Base-by-base conservation (phyloP, 2,888 invertebrate species). In the Portevinia maculata region DNA sequence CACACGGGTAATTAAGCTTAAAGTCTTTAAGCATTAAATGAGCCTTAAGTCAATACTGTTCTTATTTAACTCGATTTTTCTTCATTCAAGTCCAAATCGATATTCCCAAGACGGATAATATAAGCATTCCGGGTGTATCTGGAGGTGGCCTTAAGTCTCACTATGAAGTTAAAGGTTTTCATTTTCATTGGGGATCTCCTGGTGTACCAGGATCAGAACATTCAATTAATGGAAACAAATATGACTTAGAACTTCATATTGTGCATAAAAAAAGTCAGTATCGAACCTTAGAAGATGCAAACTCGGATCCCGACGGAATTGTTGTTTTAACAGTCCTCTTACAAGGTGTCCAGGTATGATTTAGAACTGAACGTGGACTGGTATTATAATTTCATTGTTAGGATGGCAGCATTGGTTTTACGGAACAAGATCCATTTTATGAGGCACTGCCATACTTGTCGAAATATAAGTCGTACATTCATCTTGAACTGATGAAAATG, bases 151-250 rank as follows among this genome's bases (percentile, higher is more conserved):
- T 74, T 11, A 17, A 60, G 1, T 21, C 30, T 17, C 3, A 32
- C 2, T 79, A 74, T 13, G 53, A 62, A 41, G 64, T 74, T 1
- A 74, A 86, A 21, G 84, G 84, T 5, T 53, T 86, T 15, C 87
- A 86, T 50, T 86, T 86, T 53, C 86, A 87, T 70, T 87, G 86
- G 85, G 85, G 86, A n/a, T 85, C 86, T 6, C 75, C 60, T 15
- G 83, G 85, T 34, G 15, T 78, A 1, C 85, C 85, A 11, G 86
- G 85, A 46, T 86, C 85, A 1, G 85, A 86, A 21, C 86, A 87
- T 75, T 85, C 85, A 21, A 84, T 86, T 46, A 71, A 87, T 60
- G 81, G 85, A 13, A 76, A 71, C 28, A 85, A 83, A 21, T 85
- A 78, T 55, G 84, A 85, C n/a, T 67, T 86, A 62, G 85, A 86